These are phyloP conservation scores for Decapterus maruadsi DNA, from an alignment of 2,797 vertebrate species.

Conservation along the genomic window DNA sequence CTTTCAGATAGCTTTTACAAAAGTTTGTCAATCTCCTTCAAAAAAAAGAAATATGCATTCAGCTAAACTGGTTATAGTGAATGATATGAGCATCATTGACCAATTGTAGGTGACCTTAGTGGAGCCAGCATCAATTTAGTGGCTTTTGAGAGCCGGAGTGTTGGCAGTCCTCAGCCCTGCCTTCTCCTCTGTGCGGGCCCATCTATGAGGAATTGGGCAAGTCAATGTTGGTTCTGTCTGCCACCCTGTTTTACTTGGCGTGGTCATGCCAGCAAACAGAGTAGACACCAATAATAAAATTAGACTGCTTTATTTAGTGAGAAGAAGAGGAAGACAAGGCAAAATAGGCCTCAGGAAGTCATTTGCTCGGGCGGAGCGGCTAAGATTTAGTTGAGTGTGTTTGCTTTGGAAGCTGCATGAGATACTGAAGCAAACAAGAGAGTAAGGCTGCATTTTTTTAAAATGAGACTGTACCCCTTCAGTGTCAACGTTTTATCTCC, in stretches of 20 bases:
- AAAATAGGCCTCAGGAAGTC: constrained; percentile 70
- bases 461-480: neutral
- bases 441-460: constrained; percentile 14
- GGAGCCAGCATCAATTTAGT: constrained; percentile 63
- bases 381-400: constrained; percentile 39
- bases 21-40: neutral
- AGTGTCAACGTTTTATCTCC: neutral
- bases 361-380: constrained; percentile 68
- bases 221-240: constrained; percentile 75
- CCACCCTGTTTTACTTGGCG: constrained; percentile 74
- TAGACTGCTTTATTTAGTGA: constrained; percentile 61
- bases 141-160: constrained; percentile 34
- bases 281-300: constrained; percentile 65
- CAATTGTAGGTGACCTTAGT: constrained; percentile 40
- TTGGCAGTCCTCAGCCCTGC: constrained; percentile 45
- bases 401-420: constrained; percentile 53
- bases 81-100: constrained; percentile 20
- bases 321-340: constrained; percentile 52
- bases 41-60: constrained; percentile 6
- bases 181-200: constrained; percentile 35
- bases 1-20: neutral
- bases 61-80: constrained; percentile 24
- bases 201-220: constrained; percentile 63
- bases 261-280: constrained; percentile 38
- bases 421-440: constrained; percentile 46